Percentiles rank a stretch among this genome's conserved stretches.
Conservation (phyloP, 2,113 vertebrate genomes). For the Varanus salvator region DNA sequence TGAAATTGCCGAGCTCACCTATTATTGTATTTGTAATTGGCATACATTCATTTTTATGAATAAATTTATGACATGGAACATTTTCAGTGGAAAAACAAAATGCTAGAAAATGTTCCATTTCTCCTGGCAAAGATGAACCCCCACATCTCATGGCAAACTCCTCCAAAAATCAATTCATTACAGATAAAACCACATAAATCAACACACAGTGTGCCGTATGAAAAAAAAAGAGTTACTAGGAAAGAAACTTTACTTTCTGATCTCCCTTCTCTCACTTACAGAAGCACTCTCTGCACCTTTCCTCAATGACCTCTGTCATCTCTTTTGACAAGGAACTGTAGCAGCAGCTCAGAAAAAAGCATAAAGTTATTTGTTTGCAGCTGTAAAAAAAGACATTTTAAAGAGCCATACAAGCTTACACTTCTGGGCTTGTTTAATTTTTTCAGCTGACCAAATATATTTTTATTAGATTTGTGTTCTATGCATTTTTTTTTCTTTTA, state of each 20-base stretch:
- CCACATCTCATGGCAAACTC: neutral
- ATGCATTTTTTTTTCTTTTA: neutral
- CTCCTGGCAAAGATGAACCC: no score
- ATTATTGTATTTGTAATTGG: no score
- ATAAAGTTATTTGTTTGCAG: conserved; percentile 7
- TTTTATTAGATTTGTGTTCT: conserved; percentile 18
- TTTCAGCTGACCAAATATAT: conserved; percentile 12
- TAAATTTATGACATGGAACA: no score
- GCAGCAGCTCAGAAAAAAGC: neutral
- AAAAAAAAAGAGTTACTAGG: neutral
- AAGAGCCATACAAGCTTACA: conserved; percentile 7
- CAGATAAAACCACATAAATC: neutral
- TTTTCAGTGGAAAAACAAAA: no score
- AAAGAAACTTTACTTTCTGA: neutral
- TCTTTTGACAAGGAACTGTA: neutral
- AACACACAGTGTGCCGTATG: neutral
- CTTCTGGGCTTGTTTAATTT: conserved; percentile 27
- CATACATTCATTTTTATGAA: no score
- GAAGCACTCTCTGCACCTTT: conserved; percentile 7
- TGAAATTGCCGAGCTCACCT: no score
- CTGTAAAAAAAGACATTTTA: conserved; percentile 40
- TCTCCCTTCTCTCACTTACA: neutral
- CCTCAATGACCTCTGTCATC: neutral
- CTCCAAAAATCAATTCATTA: neutral
- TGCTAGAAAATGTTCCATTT: no score